phyloP scores from a whole-genome alignment of 2,113 vertebrate species.

The Lagenorhynchus albirostris region DNA sequence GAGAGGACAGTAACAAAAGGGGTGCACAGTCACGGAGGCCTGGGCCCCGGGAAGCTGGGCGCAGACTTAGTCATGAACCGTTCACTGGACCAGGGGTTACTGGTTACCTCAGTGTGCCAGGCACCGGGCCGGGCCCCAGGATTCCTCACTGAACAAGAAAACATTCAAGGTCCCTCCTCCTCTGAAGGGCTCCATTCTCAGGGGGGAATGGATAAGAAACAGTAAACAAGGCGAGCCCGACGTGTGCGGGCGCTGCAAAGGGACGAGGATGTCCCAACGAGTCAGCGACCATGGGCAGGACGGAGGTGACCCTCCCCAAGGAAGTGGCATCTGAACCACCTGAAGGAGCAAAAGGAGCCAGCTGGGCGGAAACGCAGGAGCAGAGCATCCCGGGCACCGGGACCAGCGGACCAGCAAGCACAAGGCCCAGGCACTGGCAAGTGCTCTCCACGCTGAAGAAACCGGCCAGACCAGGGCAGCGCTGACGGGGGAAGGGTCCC shows the following conservation, averaged over 20 bases:
- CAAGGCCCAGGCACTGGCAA: not conserved
- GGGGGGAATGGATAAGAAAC: not conserved
- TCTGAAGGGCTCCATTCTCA: not conserved
- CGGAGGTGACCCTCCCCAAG: not conserved
- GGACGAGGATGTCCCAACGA: accelerated
- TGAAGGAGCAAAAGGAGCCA: not conserved
- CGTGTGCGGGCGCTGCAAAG: accelerated
- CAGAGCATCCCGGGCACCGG: accelerated
- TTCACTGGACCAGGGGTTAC: accelerated
- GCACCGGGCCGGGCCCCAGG: accelerated
- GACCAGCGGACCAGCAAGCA: accelerated
- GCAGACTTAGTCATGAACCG: accelerated
- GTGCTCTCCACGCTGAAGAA: accelerated
- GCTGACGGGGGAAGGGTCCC: accelerated
- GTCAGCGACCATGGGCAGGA: accelerated
- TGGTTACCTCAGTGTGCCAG: accelerated
- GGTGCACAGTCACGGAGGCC: accelerated
- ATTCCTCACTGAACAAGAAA: not conserved
- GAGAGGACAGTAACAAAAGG: not conserved
- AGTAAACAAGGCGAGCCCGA: not conserved
- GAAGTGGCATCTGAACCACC: not conserved
- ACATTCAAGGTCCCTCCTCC: accelerated
- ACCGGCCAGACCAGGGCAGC: not conserved
- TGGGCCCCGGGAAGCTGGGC: no score
- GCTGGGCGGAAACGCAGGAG: not conserved